phyloP scores from a whole-genome alignment of 53 echinoderm and acorn worm genomes.

The Patiria pectinifera region DNA sequence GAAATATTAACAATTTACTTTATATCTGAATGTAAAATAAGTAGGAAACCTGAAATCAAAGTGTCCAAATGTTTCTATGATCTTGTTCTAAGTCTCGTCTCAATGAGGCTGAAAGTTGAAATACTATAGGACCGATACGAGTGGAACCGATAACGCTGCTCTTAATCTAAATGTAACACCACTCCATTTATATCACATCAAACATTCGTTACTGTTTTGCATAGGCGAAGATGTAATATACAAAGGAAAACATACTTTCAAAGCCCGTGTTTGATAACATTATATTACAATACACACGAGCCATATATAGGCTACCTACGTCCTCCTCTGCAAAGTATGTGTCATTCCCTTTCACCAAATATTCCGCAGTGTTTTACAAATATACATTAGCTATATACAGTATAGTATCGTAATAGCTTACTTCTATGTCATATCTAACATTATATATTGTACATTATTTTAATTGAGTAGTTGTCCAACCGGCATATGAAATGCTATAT shows the following conservation, averaged over 20 bases:
- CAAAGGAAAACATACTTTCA: slow-evolving; percentile 28
- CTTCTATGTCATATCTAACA: neutral
- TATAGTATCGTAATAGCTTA: neutral
- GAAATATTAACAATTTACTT: neutral
- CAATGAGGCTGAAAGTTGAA: neutral
- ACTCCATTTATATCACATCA: slow-evolving; percentile 29
- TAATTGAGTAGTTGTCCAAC: neutral
- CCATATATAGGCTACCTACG: slow-evolving; percentile 5
- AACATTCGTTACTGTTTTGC: slow-evolving; percentile 51
- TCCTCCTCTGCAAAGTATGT: slow-evolving; percentile 3
- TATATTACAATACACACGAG: slow-evolving; percentile 31
- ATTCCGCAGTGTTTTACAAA: slow-evolving; percentile 38
- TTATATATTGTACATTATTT: neutral
- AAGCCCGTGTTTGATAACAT: slow-evolving; percentile 11
- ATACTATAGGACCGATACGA: neutral
- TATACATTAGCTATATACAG: slow-evolving; percentile 58
- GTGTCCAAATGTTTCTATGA: neutral
- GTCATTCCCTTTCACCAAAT: slow-evolving; percentile 38
- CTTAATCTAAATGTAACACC: neutral
- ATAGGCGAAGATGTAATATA: slow-evolving; percentile 63
- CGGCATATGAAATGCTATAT: neutral
- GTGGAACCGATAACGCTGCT: neutral
- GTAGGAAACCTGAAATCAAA: neutral
- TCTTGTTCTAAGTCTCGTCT: neutral
- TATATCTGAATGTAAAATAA: neutral